A percentile compares a stretch with the other conserved stretches of the same genome.
Conservation (phyloP, 2,797 vertebrate genomes). For the Acipenser ruthenus region DNA sequence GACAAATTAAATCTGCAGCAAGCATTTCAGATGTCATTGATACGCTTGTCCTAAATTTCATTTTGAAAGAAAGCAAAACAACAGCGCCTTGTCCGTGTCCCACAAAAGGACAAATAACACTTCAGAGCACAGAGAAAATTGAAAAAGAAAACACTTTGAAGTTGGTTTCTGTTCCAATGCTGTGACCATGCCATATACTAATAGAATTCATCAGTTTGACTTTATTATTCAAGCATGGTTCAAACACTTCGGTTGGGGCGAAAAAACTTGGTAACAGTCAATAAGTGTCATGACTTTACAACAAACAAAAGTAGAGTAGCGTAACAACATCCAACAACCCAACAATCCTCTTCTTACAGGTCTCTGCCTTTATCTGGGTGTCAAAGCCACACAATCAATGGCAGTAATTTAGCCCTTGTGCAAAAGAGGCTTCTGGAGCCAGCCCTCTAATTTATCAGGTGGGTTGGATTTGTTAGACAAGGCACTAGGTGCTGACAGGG, state of each 20-base stretch:
- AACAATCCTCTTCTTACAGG: constrained; percentile 66
- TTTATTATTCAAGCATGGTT: no score
- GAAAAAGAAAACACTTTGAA: neutral
- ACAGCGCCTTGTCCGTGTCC: neutral
- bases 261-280: no score
- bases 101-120: constrained; percentile 8
- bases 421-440: constrained; percentile 16
- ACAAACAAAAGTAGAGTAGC: constrained; percentile 36
- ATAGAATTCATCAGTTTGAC: no score
- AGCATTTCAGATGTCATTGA: neutral
- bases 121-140: neutral
- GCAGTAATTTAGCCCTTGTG: constrained; percentile 48
- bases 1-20: neutral
- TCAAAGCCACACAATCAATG: constrained; percentile 59
- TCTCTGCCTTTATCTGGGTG: constrained; percentile 54
- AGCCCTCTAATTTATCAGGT: constrained; percentile 37
- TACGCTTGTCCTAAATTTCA: constrained; percentile 10
- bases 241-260: no score
- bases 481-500: constrained; percentile 21
- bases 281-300: no score
- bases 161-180: neutral
- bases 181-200: no score
- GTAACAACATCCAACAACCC: constrained; percentile 61
- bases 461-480: constrained; percentile 30
- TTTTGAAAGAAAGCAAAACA: constrained; percentile 1